A percentile compares a stretch with the other conserved stretches of the same genome.
Evolutionary conservation across 2,888 invertebrate species (phyloP).

Genomic region (Adineta ricciae): DNA sequence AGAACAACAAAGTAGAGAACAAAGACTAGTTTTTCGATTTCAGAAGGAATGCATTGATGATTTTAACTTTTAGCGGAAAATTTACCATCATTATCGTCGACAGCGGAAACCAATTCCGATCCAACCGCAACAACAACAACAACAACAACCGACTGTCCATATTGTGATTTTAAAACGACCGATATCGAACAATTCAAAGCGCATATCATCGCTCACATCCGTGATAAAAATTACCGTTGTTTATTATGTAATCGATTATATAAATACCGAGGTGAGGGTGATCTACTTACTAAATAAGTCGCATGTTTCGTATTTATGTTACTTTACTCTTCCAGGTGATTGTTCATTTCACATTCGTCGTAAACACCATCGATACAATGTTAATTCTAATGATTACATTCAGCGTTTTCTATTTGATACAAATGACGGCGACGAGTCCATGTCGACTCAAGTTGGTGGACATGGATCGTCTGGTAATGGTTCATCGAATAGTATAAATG

Average conservation of each 20-base stretch:
- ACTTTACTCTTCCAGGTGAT: not conserved
- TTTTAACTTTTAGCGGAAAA: not conserved
- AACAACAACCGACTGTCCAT: conserved; percentile 27
- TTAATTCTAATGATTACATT: conserved; percentile 13
- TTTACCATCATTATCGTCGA: not conserved
- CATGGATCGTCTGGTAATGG: not conserved
- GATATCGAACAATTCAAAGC: conserved; percentile 18
- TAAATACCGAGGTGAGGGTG: conserved; percentile 29
- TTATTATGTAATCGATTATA: conserved; percentile 31
- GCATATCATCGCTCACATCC: conserved; percentile 28
- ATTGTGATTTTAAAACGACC: conserved; percentile 26
- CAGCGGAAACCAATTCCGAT: not conserved
- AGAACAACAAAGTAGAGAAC: not conserved
- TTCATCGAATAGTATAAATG: not conserved
- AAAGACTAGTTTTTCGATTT: not conserved
- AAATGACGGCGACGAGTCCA: not conserved
- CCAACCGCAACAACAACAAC: not conserved
- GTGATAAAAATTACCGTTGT: conserved; percentile 32
- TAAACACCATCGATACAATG: not conserved
- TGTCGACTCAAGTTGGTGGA: not conserved
- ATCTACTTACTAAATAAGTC: too few relatives aligned
- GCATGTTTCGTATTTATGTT: too few relatives aligned
- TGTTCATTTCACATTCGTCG: conserved; percentile 17
- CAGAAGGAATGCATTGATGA: not conserved
- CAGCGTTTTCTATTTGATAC: conserved; percentile 20